Percentiles rank a stretch among this genome's conserved stretches.
Evolutionary conservation across 2,888 invertebrate genomes (phyloP).

Genomic region (Trachelus iudaicus): DNA sequence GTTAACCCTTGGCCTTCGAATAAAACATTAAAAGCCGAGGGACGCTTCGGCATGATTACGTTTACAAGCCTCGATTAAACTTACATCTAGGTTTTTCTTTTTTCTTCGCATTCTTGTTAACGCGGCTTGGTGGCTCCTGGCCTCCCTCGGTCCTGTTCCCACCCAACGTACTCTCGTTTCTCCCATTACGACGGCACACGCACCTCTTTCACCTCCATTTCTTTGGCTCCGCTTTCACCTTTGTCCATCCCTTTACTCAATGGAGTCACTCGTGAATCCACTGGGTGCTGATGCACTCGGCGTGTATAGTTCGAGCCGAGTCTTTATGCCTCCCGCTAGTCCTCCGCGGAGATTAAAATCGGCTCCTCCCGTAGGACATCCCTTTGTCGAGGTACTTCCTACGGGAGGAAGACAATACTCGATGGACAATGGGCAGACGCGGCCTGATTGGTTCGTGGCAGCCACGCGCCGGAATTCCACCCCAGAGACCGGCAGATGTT

Average conservation of each 20-base stretch:
- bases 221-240: not conserved
- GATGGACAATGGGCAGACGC: slow-evolving; percentile 37
- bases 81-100: not conserved
- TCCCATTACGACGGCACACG: not conserved
- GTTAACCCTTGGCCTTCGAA: slow-evolving; percentile 15
- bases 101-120: not conserved
- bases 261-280: not conserved
- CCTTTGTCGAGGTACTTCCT: slow-evolving; percentile 17
- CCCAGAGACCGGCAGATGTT: slow-evolving; percentile 61
- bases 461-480: slow-evolving; percentile 54
- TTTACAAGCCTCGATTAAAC: not conserved
- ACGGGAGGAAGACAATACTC: slow-evolving; percentile 35
- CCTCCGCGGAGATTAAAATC: slow-evolving; percentile 19
- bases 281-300: not conserved
- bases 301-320: slow-evolving; percentile 1
- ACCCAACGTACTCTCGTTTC: not conserved
- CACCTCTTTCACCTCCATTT: not conserved
- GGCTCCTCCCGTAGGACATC: slow-evolving; percentile 22
- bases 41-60: not conserved
- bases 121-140: too few relatives aligned
- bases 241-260: not conserved
- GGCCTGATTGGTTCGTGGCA: slow-evolving; percentile 44
- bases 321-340: slow-evolving; percentile 1
- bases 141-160: too few relatives aligned
- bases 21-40: not conserved